Evolutionary conservation across 2,113 vertebrate genomes (phyloP).

Genomic region (Cynoglossus semilaevis): DNA sequence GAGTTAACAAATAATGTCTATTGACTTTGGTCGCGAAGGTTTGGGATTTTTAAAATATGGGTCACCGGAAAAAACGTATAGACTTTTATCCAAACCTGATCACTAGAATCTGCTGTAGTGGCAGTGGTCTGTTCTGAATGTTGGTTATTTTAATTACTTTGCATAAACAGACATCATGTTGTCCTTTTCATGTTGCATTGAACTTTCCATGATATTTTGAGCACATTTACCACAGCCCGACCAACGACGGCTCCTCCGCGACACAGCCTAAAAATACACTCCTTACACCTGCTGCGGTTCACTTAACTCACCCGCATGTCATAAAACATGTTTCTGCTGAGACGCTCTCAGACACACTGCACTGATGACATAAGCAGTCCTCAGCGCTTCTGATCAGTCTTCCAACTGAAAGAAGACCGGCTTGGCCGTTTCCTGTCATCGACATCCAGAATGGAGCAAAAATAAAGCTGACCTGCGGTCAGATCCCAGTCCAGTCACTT

Average conservation of each 20-base stretch:
- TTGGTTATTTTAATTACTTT: no score
- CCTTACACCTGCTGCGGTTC: slow-evolving; percentile 57
- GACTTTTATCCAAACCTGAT: no score
- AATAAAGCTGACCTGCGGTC: slow-evolving; percentile 20
- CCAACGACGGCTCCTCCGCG: slow-evolving; percentile 39
- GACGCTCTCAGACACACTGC: slow-evolving; percentile 12
- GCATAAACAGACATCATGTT: no score
- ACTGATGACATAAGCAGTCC: slow-evolving; percentile 52
- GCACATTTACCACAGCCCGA: no score
- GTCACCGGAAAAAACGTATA: no score
- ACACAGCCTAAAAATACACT: slow-evolving; percentile 58
- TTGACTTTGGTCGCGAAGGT: no score
- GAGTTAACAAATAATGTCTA: no score
- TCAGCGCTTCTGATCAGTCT: slow-evolving; percentile 30
- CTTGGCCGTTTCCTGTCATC: slow-evolving; percentile 38
- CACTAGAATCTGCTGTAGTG: no score
- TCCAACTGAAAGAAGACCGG: slow-evolving; percentile 43
- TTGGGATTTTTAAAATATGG: no score
- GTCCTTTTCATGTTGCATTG: no score
- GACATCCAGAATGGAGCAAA: slow-evolving; percentile 26
- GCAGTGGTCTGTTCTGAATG: no score
- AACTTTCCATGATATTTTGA: neutral
- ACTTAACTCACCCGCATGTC: slow-evolving; percentile 34
- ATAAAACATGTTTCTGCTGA: slow-evolving; percentile 49
- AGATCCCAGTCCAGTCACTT: neutral